Base-by-base conservation (phyloP, 2,797 vertebrate genomes). In the Halcyon smyrnensis region DNA sequence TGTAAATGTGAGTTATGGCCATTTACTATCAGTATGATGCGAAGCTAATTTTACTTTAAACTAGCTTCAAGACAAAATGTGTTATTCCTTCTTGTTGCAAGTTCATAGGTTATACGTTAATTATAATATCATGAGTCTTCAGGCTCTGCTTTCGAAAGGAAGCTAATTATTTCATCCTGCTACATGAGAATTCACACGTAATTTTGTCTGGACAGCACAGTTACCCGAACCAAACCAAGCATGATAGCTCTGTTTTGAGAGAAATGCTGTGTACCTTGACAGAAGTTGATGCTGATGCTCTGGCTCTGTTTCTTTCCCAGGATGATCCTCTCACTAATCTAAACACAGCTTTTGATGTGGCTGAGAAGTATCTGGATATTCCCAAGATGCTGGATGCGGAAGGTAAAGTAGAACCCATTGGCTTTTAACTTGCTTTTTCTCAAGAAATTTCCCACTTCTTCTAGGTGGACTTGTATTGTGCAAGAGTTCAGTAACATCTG, bases 351-450 rank as follows among this genome's bases (percentile, higher is more conserved):
- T 99, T 99, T 86, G 99, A 99, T 51, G 99, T 99, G 94, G 99
- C 99, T 46, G 99, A 99, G 97, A 99, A 99, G 87, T 99, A 99
- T 67, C 97, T 99, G 97, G 99, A 99, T 98, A 99, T 99, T 96
- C 99, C 99, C n/a, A 99, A 99, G 97, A 99, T 99, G 99, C 95
- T 99, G 98, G 99, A 99, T 78, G 99, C 99, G 93, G 99, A 99
- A 99, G 99, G 99, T 99, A 98, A 98, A 90, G 88, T 94, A 92
- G 54, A 97, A 89, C 24, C 45, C 32, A 78, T 41, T 37, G 54
- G 39, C 45, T 90, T 90, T 70, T 85, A 93, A 79, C 43, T 75
- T 88, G 32, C 9, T 54, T 93, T 89, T 71, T 78, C 57, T 86
- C 20, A 67, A 93, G 53, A 90, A 45, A 59, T 81, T 95, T 74